Percentiles rank a stretch among this genome's conserved stretches.
These are phyloP conservation scores for Hirundo rustica DNA, from an alignment of 2,797 vertebrate genomes.

Conservation along the genomic window DNA sequence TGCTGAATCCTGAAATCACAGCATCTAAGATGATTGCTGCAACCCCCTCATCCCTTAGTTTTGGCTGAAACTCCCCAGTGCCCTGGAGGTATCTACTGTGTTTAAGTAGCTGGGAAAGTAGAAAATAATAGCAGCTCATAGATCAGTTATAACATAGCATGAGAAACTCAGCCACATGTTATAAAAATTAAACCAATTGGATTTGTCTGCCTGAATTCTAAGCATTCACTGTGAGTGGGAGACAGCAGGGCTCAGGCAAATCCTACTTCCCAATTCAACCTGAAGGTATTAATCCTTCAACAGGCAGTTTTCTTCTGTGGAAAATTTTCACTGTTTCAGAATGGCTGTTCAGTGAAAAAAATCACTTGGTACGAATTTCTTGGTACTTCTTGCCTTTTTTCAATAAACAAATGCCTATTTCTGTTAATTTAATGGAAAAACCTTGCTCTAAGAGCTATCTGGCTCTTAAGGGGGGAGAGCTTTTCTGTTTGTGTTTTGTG, in stretches of 20 bases:
- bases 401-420: not conserved
- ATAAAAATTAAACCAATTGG: constrained; percentile 2
- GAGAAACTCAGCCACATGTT: constrained; percentile 11
- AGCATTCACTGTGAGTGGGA: not conserved
- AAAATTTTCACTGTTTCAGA: not conserved
- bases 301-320: not conserved
- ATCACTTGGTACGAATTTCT: not conserved
- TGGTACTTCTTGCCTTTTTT: not conserved
- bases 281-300: not conserved
- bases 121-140: constrained; percentile 12
- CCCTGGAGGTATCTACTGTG: constrained; percentile 48
- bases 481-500: not conserved
- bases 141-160: constrained; percentile 25
- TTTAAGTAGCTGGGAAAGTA: constrained; percentile 60
- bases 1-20: constrained; percentile 60
- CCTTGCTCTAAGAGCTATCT: not conserved
- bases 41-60: constrained; percentile 34
- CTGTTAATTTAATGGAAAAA: not conserved
- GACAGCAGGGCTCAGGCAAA: not conserved
- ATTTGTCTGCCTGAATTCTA: not conserved
- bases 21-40: constrained; percentile 47
- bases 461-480: not conserved
- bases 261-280: not conserved
- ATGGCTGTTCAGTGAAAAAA: not conserved
- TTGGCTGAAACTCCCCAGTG: constrained; percentile 56